Evolutionary conservation across 2,113 vertebrate genomes (phyloP).

Genomic region (Sakesphorus luctuosus): DNA sequence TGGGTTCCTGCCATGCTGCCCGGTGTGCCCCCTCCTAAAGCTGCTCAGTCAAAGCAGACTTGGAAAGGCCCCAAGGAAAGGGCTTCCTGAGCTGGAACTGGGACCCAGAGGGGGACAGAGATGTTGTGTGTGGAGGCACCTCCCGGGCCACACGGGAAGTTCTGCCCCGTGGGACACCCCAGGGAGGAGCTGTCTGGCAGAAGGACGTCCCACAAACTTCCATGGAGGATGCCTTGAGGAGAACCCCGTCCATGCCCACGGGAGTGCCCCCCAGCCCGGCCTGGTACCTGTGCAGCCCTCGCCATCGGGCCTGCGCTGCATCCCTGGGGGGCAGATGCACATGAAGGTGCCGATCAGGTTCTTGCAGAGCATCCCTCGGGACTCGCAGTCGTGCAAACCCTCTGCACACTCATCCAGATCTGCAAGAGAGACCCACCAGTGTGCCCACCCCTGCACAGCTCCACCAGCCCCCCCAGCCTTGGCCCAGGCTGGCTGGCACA

Average conservation of each 20-base stretch:
- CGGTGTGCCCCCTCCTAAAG: background rate
- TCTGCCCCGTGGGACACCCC: background rate
- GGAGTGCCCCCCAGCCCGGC: background rate
- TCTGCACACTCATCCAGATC: conserved; percentile 91
- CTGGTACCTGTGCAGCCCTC: conserved; percentile 92
- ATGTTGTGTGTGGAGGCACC: background rate
- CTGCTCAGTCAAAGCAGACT: background rate
- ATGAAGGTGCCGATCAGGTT: conserved; percentile 93
- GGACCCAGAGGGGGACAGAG: background rate
- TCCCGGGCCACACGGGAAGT: background rate
- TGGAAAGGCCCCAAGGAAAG: background rate
- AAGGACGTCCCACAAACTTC: background rate
- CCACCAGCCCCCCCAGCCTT: accelerated
- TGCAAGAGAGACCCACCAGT: conserved; percentile 22
- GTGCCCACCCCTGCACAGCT: background rate
- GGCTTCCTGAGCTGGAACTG: background rate
- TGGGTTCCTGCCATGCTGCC: background rate
- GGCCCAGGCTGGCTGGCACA: background rate
- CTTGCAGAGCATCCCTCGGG: conserved; percentile 91
- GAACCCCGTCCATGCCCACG: background rate
- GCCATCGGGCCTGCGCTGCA: conserved; percentile 83
- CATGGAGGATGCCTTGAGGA: background rate
- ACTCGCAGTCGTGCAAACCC: conserved; percentile 86
- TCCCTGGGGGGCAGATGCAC: conserved; percentile 89
- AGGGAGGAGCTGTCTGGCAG: background rate